Conservation (phyloP, 2,888 invertebrate species). For the Lasioglossum morio region DNA sequence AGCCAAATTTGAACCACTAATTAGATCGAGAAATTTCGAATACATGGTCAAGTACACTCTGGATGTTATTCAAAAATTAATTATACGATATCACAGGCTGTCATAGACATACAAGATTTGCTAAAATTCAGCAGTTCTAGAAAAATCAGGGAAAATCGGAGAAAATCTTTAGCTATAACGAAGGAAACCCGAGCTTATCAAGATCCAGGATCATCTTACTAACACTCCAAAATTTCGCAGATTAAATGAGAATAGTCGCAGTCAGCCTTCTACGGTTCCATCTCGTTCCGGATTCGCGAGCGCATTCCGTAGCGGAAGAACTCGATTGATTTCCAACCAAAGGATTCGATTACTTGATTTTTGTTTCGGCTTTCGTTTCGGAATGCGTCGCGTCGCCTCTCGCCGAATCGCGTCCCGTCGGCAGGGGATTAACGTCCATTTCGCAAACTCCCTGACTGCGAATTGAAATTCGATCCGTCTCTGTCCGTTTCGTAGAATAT, state of each 20-base stretch:
- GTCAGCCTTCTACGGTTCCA: slow-evolving; percentile 31
- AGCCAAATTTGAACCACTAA: too few species aligned
- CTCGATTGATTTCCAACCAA: slow-evolving; percentile 64
- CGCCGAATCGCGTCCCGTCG: neutral
- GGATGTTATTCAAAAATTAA: too few species aligned
- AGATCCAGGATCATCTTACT: too few species aligned
- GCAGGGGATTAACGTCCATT: slow-evolving; percentile 64
- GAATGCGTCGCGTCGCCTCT: neutral
- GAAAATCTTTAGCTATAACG: too few species aligned
- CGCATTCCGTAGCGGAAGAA: slow-evolving; percentile 49
- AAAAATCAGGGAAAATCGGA: too few species aligned
- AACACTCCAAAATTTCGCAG: too few species aligned
- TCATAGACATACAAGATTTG: too few species aligned
- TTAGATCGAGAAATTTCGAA: too few species aligned
- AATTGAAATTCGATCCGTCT: slow-evolving; percentile 57
- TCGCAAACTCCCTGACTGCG: slow-evolving; percentile 49
- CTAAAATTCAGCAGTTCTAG: too few species aligned
- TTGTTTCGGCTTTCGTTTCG: slow-evolving; percentile 62
- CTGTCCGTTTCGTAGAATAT: slow-evolving; percentile 46
- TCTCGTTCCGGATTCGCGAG: slow-evolving; percentile 41
- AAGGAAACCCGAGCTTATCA: too few species aligned
- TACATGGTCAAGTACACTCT: too few species aligned
- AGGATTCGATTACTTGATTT: slow-evolving; percentile 67
- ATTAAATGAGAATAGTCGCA: neutral
- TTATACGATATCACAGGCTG: too few species aligned